Conservation (phyloP, 2,797 vertebrate genomes). For the Potorous gilbertii region DNA sequence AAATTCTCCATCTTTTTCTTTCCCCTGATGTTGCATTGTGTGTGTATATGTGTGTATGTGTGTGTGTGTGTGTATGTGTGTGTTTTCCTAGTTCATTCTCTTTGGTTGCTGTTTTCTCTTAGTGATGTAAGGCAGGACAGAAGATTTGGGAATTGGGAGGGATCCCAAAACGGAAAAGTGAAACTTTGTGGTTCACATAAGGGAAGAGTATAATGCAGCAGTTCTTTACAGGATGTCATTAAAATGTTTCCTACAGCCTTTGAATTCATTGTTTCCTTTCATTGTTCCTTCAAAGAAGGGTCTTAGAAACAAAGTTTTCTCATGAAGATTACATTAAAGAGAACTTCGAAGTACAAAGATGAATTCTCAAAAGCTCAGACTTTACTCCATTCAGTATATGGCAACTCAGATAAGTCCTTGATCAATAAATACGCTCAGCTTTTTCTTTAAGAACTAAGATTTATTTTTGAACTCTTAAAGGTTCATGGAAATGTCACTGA, state of each 20-base stretch:
- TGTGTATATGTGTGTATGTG: too few species aligned
- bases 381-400: conserved; percentile 53
- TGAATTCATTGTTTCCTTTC: conserved; percentile 19
- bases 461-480: conserved; percentile 80
- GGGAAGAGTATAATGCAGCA: neutral
- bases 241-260: conserved; percentile 67
- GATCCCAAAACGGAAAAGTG: too few species aligned
- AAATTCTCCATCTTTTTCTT: neutral
- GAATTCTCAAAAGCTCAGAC: conserved; percentile 62
- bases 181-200: neutral
- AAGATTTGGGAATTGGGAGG: neutral
- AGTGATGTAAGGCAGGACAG: neutral
- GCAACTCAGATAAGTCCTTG: conserved; percentile 61
- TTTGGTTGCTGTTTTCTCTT: neutral
- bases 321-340: conserved; percentile 75
- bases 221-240: conserved; percentile 71
- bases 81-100: neutral
- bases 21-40: neutral
- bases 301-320: conserved; percentile 75
- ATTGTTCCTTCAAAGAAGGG: conserved; percentile 74
- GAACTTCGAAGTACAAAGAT: conserved; percentile 62
- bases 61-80: neutral
- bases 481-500: conserved; percentile 75
- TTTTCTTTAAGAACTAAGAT: conserved; percentile 74
- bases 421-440: conserved; percentile 74